Evolutionary conservation across 2,888 invertebrate species (phyloP).

Genomic region (Xanthia togata): DNA sequence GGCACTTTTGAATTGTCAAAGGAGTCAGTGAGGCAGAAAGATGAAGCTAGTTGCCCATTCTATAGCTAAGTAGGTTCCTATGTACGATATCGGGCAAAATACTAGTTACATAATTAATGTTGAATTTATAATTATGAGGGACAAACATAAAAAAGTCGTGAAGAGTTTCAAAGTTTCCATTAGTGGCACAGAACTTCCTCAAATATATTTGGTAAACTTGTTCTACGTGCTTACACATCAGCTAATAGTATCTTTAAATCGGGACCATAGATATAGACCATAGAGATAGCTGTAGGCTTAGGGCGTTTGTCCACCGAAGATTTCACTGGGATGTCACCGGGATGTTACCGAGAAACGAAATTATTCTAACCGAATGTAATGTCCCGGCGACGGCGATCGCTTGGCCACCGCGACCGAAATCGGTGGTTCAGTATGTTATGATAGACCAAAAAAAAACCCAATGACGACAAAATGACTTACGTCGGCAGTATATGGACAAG

Average conservation of each 20-base stretch:
- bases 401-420: not conserved
- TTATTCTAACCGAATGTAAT: not conserved
- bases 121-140: not conserved
- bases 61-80: not conserved
- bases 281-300: not conserved
- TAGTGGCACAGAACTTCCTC: conserved; percentile 21
- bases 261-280: too few species aligned
- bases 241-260: not conserved
- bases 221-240: not conserved
- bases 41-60: not conserved
- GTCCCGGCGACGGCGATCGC: not conserved
- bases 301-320: not conserved
- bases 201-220: conserved; percentile 14
- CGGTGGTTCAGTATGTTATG: not conserved
- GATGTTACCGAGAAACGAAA: not conserved
- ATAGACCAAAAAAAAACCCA: not conserved
- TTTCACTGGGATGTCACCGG: not conserved
- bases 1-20: not conserved
- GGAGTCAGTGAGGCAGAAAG: too few species aligned
- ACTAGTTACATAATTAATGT: not conserved
- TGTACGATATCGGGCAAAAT: not conserved
- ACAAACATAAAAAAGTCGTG: too few species aligned
- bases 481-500: not conserved
- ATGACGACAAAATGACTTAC: too few species aligned
- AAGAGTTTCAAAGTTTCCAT: not conserved